Base-by-base conservation (phyloP, 2,797 vertebrate genomes). In the Euphonia xanthogaster region DNA sequence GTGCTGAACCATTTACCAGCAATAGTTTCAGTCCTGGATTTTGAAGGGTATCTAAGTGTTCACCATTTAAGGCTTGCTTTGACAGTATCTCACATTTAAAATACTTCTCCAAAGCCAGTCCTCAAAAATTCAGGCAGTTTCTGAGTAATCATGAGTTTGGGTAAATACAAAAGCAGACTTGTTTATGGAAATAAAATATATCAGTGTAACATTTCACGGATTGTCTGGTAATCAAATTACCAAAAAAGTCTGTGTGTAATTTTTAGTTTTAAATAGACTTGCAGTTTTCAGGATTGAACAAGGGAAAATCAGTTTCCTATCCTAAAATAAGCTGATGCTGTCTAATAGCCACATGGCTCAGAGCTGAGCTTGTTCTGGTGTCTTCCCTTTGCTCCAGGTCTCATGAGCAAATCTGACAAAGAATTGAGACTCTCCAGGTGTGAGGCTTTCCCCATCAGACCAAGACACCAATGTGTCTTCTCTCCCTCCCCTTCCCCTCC, bases 181-280 rank as follows among this genome's bases (percentile, higher is more conserved):
- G 44, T 9, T 89, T 63, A 70, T 44, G 11, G 76, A 86, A 65
- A 83, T 87, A 40, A 57, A 68, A 78, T 35, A 25, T 40, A 18
- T 66, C 61, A 50, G 18, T 84, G 3, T 88, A 88, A 50, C 39
- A 27, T 72, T 87, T 96, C 44, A 68, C 0, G 16, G 31, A 79
- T 87, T 93, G 37, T 71, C 51, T 92, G 8, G 45, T 84, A 88
- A 82, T 90, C 60, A 45, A 39, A 73, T 95, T 94, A 94, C 33
- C 6, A 23, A 85, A 88, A 91, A 90, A 79, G 31, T 54, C 27
- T 37, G 8, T 48, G 10, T 77, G 18, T 83, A 75, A 58, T 82
- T 94, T 96, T 92, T 60, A 31, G 54, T 89, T 95, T 93, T 81
- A 74, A 94, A 55, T 71, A 83, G 51, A 35, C 60, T 87, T 94